Evolutionary conservation across 2,113 vertebrate genomes (phyloP).

Genomic region (Pseudois nayaur): DNA sequence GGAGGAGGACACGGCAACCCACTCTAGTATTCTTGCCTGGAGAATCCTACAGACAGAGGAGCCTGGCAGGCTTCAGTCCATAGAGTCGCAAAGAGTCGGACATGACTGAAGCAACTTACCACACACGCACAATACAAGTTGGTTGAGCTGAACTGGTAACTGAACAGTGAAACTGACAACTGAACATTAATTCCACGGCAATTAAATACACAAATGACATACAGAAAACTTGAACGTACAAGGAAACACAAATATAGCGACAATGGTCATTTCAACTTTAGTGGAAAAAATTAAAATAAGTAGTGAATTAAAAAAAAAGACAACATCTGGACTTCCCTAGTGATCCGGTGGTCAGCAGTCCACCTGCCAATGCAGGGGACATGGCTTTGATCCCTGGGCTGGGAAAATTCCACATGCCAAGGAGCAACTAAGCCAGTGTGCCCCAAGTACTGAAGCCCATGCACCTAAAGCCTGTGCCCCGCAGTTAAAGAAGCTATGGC

Average conservation of each 20-base stretch:
- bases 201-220: not conserved
- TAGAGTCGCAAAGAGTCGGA: not conserved
- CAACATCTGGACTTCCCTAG: not conserved
- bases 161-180: not conserved
- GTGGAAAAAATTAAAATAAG: not conserved
- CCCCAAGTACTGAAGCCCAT: not conserved
- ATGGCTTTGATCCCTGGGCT: not conserved
- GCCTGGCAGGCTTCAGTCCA: not conserved
- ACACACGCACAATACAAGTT: not conserved
- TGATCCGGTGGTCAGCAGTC: not conserved
- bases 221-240: not conserved
- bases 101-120: not conserved
- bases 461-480: not conserved
- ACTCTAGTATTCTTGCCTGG: not conserved
- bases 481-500: not conserved
- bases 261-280: not conserved
- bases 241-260: not conserved
- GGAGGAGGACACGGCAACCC: not conserved
- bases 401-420: not conserved
- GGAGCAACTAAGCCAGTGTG: not conserved
- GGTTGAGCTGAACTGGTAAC: not conserved
- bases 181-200: not conserved
- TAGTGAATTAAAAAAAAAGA: not conserved
- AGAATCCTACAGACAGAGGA: not conserved
- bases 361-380: not conserved